Conservation (phyloP, 1,140 invertebrate species). For the Plectrocnemia conspersa region DNA sequence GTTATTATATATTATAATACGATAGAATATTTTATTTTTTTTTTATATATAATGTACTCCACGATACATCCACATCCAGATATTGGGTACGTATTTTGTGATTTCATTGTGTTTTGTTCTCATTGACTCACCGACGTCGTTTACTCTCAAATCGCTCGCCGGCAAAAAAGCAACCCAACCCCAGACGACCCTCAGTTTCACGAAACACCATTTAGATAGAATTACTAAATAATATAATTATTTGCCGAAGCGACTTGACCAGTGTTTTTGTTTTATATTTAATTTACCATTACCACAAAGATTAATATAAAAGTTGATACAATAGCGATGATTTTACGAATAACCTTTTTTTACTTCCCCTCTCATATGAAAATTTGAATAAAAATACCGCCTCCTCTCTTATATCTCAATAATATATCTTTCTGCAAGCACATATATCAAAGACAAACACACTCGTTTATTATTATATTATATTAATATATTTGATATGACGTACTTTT, state of each 20-base stretch:
- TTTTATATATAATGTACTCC: slow-evolving; percentile 31
- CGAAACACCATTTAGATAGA: too few species aligned
- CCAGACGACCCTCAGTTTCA: too few species aligned
- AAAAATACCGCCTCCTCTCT: slow-evolving; percentile 31
- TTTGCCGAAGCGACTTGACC: slow-evolving; percentile 14
- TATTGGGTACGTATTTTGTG: slow-evolving; percentile 33
- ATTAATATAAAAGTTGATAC: too few species aligned
- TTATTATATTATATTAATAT: slow-evolving; percentile 13
- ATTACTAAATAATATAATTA: too few species aligned
- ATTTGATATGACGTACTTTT: too few species aligned
- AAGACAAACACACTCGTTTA: slow-evolving; percentile 50
- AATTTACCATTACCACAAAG: too few species aligned
- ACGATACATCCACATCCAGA: slow-evolving; percentile 29
- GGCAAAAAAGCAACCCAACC: slow-evolving; percentile 7
- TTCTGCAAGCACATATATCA: slow-evolving; percentile 53
- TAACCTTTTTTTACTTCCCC: slow-evolving; percentile 16
- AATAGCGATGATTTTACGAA: slow-evolving; percentile 19
- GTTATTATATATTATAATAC: too few species aligned
- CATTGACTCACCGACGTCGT: slow-evolving; percentile 16
- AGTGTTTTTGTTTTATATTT: slow-evolving; percentile 17
- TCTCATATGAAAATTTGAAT: too few species aligned
- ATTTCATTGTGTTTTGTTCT: slow-evolving; percentile 30
- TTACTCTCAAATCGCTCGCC: slow-evolving; percentile 13
- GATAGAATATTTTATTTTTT: slow-evolving; percentile 32
- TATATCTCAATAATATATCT: slow-evolving; percentile 40